These are phyloP conservation scores for Agelastica alni DNA, from an alignment of 2,888 invertebrate species.

Conservation along the genomic window DNA sequence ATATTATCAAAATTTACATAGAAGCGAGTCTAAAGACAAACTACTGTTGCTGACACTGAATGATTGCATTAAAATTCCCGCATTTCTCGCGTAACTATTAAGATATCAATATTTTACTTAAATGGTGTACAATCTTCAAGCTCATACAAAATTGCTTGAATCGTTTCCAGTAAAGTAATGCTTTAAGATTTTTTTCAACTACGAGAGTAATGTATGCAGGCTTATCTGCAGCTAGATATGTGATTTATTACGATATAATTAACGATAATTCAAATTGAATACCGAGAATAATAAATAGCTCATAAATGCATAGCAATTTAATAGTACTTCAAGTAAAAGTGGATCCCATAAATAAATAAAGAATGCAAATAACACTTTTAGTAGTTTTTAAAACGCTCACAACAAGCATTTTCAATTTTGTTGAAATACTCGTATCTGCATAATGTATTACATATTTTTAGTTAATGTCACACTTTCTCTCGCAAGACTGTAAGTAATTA, in stretches of 20 bases:
- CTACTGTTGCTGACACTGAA: slow-evolving; percentile 7
- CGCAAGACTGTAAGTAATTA: neutral
- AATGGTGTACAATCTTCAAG: neutral
- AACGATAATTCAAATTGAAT: slow-evolving; percentile 35
- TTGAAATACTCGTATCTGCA: slow-evolving; percentile 12
- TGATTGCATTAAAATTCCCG: slow-evolving; percentile 1
- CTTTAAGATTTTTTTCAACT: slow-evolving; percentile 21
- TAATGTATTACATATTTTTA: neutral
- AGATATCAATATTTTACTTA: slow-evolving; percentile 12
- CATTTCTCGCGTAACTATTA: slow-evolving; percentile 11
- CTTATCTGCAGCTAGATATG: slow-evolving; percentile 27
- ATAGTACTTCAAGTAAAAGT: slow-evolving; percentile 23
- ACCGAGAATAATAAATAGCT: slow-evolving; percentile 30
- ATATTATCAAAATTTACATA: slow-evolving; percentile 1
- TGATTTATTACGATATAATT: slow-evolving; percentile 35
- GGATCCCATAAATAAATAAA: slow-evolving; percentile 30
- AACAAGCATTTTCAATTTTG: slow-evolving; percentile 20
- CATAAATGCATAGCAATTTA: slow-evolving; percentile 30
- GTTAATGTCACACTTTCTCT: slow-evolving; percentile 14
- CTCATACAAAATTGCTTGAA: slow-evolving; percentile 5
- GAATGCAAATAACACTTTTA: slow-evolving; percentile 27
- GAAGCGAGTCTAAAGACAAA: slow-evolving; percentile 1
- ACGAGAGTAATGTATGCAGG: slow-evolving; percentile 13
- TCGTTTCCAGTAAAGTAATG: neutral
- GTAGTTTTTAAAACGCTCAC: slow-evolving; percentile 19